These are phyloP conservation scores for Gryllus longicercus DNA, from an alignment of 2,888 invertebrate genomes.

Conservation along the genomic window DNA sequence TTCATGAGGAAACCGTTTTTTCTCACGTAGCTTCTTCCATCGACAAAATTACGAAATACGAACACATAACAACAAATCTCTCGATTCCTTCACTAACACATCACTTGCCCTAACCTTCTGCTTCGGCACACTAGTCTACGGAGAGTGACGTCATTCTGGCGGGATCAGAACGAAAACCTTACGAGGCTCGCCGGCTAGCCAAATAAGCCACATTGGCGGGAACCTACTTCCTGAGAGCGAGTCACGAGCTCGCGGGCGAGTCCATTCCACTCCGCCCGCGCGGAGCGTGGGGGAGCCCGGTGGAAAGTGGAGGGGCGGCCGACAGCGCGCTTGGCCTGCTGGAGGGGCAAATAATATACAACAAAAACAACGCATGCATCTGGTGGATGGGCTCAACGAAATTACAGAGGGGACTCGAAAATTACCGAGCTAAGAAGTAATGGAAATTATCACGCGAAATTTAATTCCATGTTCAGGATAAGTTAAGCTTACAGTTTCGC, in stretches of 20 bases:
- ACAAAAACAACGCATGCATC: too few species aligned
- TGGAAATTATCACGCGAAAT: too few species aligned
- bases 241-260: constrained; percentile 40
- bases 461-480: too few species aligned
- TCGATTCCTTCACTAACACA: constrained; percentile 36
- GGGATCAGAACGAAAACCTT: constrained; percentile 46
- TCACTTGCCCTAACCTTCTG: constrained; percentile 40
- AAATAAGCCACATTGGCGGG: constrained; percentile 28
- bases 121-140: constrained; percentile 52
- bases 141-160: constrained; percentile 53
- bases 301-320: constrained; percentile 23
- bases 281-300: constrained; percentile 36
- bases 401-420: too few species aligned
- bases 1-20: constrained; percentile 66
- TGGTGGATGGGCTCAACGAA: too few species aligned
- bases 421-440: too few species aligned
- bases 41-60: constrained; percentile 46
- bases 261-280: constrained; percentile 34
- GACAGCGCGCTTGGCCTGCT: constrained; percentile 19
- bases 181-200: constrained; percentile 37
- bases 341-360: constrained; percentile 22
- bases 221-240: constrained; percentile 25
- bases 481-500: too few species aligned
- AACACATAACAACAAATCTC: constrained; percentile 39
- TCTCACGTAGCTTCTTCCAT: constrained; percentile 46